Base-by-base conservation (phyloP, 2,797 vertebrate species). In the Odontamblyopus rebecca region DNA sequence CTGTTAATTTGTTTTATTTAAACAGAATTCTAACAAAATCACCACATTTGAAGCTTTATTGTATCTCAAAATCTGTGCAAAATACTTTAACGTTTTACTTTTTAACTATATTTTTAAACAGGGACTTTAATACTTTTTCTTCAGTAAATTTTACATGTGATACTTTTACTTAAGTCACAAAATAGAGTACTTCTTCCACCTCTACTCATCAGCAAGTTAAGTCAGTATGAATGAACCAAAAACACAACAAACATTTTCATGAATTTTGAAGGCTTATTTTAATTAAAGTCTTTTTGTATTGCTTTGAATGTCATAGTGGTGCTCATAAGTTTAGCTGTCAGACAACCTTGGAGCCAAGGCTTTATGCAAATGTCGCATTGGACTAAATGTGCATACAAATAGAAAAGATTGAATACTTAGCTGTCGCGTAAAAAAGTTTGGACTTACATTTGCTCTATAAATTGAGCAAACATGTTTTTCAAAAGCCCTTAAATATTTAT, bases 271-370 rank as follows among this genome's bases (percentile, higher is more conserved):
- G 54, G 4, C 54, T 9, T 56, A 26, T 11, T 11, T 56, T 23
- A 56, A 56, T 23, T 9, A 56, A 56, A 23, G n/a, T 26, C 8
- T 4, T 23, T 56, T n/a, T 56, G n/a, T 56, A 56, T 23, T 56
- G n/a, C 53, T 23, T 56, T 56, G n/a, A 56, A 56, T 56, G 3
- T 3, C 53, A 23, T 26, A 4, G 23, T 3, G 23, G 1, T 57
- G 54, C 54, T 57, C 23, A 57, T 26, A 57, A 13, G 23, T 57
- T 26, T 48, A n/a, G 23, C 41, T 65, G 63, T 27, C 38, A 65
- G 63, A 65, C 38, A 65, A 65, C 63, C 41, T 65, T 65, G 38
- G 41, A 16, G 41, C 41, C 41, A 63, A 63, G 23, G 41, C 23
- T 27, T 65, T 48, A 65, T 65, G n/a, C 23, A 26, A 48, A 65